Percentiles rank a stretch among this genome's conserved stretches.
phyloP scores from a whole-genome alignment of 1,140 invertebrate species.

The Meloidogyne floridensis region DNA sequence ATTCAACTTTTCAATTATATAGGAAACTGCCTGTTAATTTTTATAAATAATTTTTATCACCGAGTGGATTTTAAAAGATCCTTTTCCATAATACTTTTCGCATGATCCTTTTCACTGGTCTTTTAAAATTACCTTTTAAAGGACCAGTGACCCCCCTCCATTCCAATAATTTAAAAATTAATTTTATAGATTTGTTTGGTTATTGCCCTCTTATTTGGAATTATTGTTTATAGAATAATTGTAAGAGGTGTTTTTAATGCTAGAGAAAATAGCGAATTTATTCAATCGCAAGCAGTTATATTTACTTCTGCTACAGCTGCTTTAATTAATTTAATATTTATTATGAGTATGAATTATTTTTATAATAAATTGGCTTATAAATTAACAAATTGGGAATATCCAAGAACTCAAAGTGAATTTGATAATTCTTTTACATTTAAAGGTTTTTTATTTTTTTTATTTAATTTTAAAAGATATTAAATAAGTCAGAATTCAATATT shows the following conservation, averaged over 20 bases:
- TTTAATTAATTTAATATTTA: slow-evolving; percentile 60
- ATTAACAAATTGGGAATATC: slow-evolving; percentile 87
- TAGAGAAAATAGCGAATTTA: slow-evolving; percentile 24
- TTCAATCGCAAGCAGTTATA: slow-evolving; percentile 49
- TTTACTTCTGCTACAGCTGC: slow-evolving; percentile 61
- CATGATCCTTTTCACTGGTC: no score
- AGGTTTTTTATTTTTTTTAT: not conserved
- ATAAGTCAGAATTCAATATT: no score
- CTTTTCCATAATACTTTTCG: no score
- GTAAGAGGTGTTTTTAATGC: slow-evolving; percentile 49
- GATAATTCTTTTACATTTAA: slow-evolving; percentile 73
- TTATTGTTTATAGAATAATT: slow-evolving; percentile 60
- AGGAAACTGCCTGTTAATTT: no score
- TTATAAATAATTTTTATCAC: no score
- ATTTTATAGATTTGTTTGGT: slow-evolving; percentile 51
- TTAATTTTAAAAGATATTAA: slow-evolving; percentile 75
- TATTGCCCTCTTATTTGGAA: slow-evolving; percentile 58
- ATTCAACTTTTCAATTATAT: no score
- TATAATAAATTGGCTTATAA: slow-evolving; percentile 86
- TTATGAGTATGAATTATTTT: slow-evolving; percentile 69
- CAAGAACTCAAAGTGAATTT: slow-evolving; percentile 93
- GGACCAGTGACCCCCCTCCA: not conserved
- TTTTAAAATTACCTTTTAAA: slow-evolving; percentile 8
- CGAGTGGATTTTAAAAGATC: no score
- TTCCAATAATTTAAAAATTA: slow-evolving; percentile 12